Percentiles rank a stretch among this genome's conserved stretches.
Evolutionary conservation across 2,797 vertebrate species (phyloP).

Genomic region (Aeoliscus strigatus): DNA sequence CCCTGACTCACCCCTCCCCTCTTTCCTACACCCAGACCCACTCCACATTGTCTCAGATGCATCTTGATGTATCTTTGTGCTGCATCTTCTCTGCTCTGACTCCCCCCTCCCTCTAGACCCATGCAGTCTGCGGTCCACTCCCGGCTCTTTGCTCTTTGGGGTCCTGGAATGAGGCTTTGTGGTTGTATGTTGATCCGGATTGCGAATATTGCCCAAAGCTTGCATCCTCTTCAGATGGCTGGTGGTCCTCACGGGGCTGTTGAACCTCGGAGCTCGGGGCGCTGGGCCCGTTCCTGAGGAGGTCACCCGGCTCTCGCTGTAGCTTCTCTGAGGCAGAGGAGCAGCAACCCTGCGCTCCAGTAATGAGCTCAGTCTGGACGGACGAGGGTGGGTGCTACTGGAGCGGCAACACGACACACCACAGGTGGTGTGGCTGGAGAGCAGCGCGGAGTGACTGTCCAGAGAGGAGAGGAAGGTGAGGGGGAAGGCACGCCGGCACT

Average conservation of each 20-base stretch:
- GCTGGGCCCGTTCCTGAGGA: constrained; percentile 15
- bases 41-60: constrained; percentile 32
- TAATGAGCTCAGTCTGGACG: constrained; percentile 42
- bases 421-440: constrained; percentile 48
- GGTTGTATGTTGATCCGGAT: constrained; percentile 37
- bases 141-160: neutral
- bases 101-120: constrained; percentile 38
- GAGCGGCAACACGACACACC: constrained; percentile 41
- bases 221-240: constrained; percentile 73
- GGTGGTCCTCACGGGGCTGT: constrained; percentile 43
- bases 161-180: constrained; percentile 17
- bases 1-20: too few relatives aligned
- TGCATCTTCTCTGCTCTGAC: constrained; percentile 45
- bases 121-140: constrained; percentile 16
- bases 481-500: constrained; percentile 76
- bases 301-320: constrained; percentile 68
- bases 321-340: constrained; percentile 58
- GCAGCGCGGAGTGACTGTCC: constrained; percentile 49
- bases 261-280: constrained; percentile 20
- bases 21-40: constrained; percentile 46
- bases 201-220: constrained; percentile 74
- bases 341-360: constrained; percentile 24
- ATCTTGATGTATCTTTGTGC: constrained; percentile 20
- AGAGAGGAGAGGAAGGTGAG: constrained; percentile 67
- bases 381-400: constrained; percentile 29